A percentile compares a stretch with the other conserved stretches of the same genome.
Evolutionary conservation across 2,113 vertebrate genomes (phyloP).

Genomic region (Hyla sarda): DNA sequence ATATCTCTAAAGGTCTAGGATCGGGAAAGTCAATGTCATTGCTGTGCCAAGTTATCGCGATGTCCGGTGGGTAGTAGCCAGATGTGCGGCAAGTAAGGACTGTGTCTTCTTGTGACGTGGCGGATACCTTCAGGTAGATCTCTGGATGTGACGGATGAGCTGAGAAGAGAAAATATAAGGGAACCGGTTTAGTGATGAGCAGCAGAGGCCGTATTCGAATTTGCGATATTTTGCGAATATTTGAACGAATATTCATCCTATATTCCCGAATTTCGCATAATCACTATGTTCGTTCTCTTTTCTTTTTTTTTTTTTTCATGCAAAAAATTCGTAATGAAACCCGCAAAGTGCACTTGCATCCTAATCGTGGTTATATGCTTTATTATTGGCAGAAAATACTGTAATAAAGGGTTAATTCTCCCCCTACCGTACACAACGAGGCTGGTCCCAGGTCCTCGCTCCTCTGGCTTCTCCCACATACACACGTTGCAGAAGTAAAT

Average conservation of each 20-base stretch:
- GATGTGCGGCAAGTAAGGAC: constrained; percentile 64
- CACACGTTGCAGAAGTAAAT: constrained; percentile 67
- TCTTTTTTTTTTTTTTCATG: too few species aligned
- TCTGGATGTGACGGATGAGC: constrained; percentile 63
- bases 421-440: constrained; percentile 65
- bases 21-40: neutral
- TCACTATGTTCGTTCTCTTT: too few species aligned
- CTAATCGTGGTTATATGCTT: too few species aligned
- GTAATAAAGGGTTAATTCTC: too few species aligned
- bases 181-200: too few species aligned
- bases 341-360: too few species aligned
- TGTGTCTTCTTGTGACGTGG: constrained; percentile 26
- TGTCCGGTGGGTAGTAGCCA: constrained; percentile 64
- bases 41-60: constrained; percentile 62
- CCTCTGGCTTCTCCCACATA: constrained; percentile 54
- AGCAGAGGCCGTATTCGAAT: too few species aligned
- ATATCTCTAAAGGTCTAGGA: neutral
- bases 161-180: constrained; percentile 18
- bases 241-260: too few species aligned
- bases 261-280: too few species aligned
- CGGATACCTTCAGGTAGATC: constrained; percentile 63
- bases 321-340: too few species aligned
- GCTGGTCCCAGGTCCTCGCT: constrained; percentile 63
- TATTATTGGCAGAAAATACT: neutral
- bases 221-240: too few species aligned